A percentile compares a stretch with the other conserved stretches of the same genome.
Conservation (phyloP, 1,140 invertebrate genomes). For the Andricus grossulariae region DNA sequence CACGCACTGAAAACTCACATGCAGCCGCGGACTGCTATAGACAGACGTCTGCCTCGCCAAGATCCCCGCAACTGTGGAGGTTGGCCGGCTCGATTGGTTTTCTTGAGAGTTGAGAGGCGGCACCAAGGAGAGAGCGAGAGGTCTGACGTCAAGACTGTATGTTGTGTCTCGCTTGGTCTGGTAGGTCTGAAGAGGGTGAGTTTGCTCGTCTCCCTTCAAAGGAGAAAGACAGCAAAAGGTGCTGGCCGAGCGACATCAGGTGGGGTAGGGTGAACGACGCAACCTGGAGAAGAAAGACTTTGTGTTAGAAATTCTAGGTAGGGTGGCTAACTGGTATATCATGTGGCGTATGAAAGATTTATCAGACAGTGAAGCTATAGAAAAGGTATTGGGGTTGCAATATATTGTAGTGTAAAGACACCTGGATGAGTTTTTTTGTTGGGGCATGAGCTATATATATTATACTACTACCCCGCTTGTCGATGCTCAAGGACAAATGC, state of each 20-base stretch:
- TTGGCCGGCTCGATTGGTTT: constrained; percentile 13
- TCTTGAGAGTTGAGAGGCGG: constrained; percentile 27
- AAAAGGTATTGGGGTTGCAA: constrained; percentile 14
- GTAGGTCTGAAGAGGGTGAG: neutral
- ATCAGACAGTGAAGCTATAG: constrained; percentile 11
- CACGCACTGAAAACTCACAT: constrained; percentile 6
- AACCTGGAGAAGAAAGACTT: constrained; percentile 14
- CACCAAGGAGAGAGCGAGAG: neutral
- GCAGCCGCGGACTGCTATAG: constrained; percentile 2
- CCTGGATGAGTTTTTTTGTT: neutral
- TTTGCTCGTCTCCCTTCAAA: neutral
- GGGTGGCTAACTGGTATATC: neutral
- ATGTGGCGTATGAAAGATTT: constrained; percentile 14
- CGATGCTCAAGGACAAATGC: constrained; percentile 1
- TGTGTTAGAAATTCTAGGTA: constrained; percentile 13
- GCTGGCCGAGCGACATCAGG: no score
- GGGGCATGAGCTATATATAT: neutral
- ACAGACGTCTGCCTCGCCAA: constrained; percentile 12
- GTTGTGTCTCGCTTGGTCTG: constrained; percentile 5
- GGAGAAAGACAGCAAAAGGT: neutral
- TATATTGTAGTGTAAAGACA: neutral
- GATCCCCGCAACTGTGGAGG: constrained; percentile 1
- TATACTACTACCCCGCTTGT: neutral
- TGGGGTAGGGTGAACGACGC: neutral
- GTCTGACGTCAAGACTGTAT: constrained; percentile 1